Base-by-base conservation (phyloP, 2,113 vertebrate species). In the Scartelaos histophorus region DNA sequence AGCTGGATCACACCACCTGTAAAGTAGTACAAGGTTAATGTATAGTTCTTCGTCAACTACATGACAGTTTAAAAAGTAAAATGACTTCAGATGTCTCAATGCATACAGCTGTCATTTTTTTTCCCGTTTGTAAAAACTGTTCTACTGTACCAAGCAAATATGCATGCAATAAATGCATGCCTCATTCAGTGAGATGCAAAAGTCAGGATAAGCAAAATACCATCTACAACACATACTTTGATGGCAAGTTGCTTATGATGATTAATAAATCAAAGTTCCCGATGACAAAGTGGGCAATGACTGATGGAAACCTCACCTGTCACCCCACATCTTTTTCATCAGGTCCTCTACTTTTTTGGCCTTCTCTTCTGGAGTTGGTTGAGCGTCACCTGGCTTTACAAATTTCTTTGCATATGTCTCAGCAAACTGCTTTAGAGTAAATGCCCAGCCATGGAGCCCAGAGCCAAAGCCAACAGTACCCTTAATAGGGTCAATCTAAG, bases 251-350 rank as follows among this genome's bases (percentile, higher is more conserved):
- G 47, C 16, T 51, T n/a, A 54, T 54, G 9, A 10, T 74, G 24
- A 17, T 61, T 16, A 5, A 61, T n/a, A 61, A 58, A 25, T 3
- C 35, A 38, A 57, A 57, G 9, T 47, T 15, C 13, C 35, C 35
- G 7, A 47, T 4, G 11, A 58, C 0, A 58, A 24, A 15, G 3
- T 24, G n/a, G n/a, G 22, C 3, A 22, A 15, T 25, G 24, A 15
- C 13, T 3, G 16, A 49, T 16, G 3, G 47, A 34, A 38, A 2
- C 3, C 94, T 85, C 68, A 98, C 98, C 94, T 92, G 67, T 98
- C 95, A 67, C 98, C 98, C 98, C 97, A 98, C 70, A 99, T 92
- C 81, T 98, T 99, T 92, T 97, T 99, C 97, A 99, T 99, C 96
- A 99, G 97, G 74, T 98, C 97, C 56, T 98, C 97, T 2, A 99